These are phyloP conservation scores for Xyrichtys novacula DNA, from an alignment of 2,797 vertebrate genomes.

Conservation along the genomic window DNA sequence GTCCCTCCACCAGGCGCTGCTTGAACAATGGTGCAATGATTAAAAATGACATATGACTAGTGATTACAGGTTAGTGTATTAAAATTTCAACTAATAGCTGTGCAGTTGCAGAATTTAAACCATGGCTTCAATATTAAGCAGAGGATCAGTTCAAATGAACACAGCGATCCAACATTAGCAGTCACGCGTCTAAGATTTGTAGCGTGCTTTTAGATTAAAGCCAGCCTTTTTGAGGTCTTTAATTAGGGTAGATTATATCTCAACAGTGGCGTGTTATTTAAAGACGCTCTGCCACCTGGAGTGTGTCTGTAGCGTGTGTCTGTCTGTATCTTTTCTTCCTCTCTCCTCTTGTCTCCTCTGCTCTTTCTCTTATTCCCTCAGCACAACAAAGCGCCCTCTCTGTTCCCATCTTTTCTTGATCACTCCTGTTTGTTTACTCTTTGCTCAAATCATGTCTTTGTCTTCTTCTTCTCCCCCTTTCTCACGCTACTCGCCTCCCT, in stretches of 20 bases:
- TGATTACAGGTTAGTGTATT: slow-evolving; percentile 31
- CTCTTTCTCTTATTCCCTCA: slow-evolving; percentile 41
- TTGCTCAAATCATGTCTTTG: slow-evolving; percentile 47
- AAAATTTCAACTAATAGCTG: slow-evolving; percentile 18
- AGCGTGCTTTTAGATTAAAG: slow-evolving; percentile 11
- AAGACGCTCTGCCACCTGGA: slow-evolving; percentile 41
- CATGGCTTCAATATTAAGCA: slow-evolving; percentile 12
- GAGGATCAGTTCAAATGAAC: slow-evolving; percentile 11
- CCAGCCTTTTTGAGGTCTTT: slow-evolving; percentile 22
- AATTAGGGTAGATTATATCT: slow-evolving; percentile 33
- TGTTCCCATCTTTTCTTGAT: slow-evolving; percentile 39
- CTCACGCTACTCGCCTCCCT: slow-evolving; percentile 18
- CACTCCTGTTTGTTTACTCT: slow-evolving; percentile 49
- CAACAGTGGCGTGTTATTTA: slow-evolving; percentile 24
- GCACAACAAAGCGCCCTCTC: slow-evolving; percentile 30
- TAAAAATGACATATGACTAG: slow-evolving; percentile 28
- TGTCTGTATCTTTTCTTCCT: not conserved
- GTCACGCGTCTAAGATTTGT: slow-evolving; percentile 6
- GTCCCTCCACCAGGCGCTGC: slow-evolving; percentile 16
- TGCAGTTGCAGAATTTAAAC: slow-evolving; percentile 5
- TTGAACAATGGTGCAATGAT: slow-evolving; percentile 26
- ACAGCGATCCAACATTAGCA: slow-evolving; percentile 12
- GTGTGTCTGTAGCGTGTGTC: slow-evolving; percentile 23
- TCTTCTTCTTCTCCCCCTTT: slow-evolving; percentile 39
- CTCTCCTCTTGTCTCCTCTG: not conserved